Base-by-base conservation (phyloP, 2,797 vertebrate genomes). In the Eleutherodactylus coqui region DNA sequence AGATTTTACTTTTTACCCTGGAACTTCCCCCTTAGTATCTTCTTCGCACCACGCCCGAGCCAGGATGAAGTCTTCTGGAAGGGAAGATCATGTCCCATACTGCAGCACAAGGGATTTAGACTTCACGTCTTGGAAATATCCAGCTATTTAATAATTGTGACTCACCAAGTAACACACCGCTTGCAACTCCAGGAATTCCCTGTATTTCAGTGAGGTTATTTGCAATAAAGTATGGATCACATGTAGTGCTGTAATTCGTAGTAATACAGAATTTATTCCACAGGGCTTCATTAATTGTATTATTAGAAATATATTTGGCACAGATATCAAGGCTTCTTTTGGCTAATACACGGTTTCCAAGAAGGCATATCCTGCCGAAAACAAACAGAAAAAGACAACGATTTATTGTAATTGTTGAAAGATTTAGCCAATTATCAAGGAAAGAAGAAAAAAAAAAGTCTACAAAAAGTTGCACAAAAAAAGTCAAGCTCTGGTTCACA, bases 221-320 rank as follows among this genome's bases (percentile, higher is more conserved):
- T 89, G 91, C 91, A 13, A 43, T 3, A 75, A 99, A 99, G 89
- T 96, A 99, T 88, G 94, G 94, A 2, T 99, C 97, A 0, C 98
- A 99, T 85, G 97, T 97, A 11, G 97, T 97, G 0, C 98, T 99
- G 90, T 98, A 94, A 85, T 97, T 91, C 75, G 95, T 92, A 0
- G 97, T 97, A 88, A 96, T 96, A 87, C 98, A 99, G 94, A 99
- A 99, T 75, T 97, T 92, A 87, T 91, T 92, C 98, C 98, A 99
- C 88, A 99, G 96, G 93, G 95, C 92, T 80, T 97, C 97, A 91
- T 97, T 98, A 89, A 98, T 92, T 0, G 98, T 98, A 91, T 95
- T 95, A 0, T 99, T 99, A 58, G 95, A 96, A 41, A 94, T 94
- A 91, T 97, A 92, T 92, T 99, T 99, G 92, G 97, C 94, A 88